Base-by-base conservation (phyloP, 2,888 invertebrate genomes). In the Oscheius sp. region DNA sequence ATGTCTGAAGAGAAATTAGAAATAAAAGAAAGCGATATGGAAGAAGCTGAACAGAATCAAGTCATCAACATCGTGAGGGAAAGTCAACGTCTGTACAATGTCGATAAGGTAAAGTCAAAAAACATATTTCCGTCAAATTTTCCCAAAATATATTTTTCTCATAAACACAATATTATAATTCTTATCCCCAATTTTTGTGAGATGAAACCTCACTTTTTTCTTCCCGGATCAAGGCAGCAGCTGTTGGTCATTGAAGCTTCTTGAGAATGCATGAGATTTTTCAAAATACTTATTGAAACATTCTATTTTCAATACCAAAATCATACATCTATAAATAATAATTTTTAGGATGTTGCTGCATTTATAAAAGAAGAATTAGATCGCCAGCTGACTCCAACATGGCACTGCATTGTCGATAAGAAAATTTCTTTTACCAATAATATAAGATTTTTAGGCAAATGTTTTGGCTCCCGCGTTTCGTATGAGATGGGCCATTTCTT, bases 401-500 rank as follows among this genome's bases (percentile, higher is more conserved):
- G 77, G 77, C 77, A 77, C 47, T 75, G 75, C 51, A 75, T 77
- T 38, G 70, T 71, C 33, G 77, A 74, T 28, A 50, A 50, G 50
- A 24, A 73, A 74, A 64, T 71, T 70, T 38, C 66, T 74, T n/a
- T 71, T 74, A 8, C 70, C 70, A 32, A 77, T 74, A 44, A 74
- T 74, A 72, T 74, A 71, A 47, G 72, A 73, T 63, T 73, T 74
- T 44, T 71, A 28, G 77, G 77, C 26, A 75, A 75, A 64, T 75
- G 74, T 36, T 77, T 75, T 45, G 77, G 77, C 33, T 74, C 73
- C 45, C 69, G 77, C 14, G 77, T 77, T 12, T 71, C 71, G 49
- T 77, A 77, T 54, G 77, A 77, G 59, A 74, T 74, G 74, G 74
- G 74, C 2, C 74, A 77, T 50, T 77, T 77, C 54, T 68, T 77